These are phyloP conservation scores for Hecatera dysodea DNA, from an alignment of 2,888 invertebrate genomes.

Conservation along the genomic window DNA sequence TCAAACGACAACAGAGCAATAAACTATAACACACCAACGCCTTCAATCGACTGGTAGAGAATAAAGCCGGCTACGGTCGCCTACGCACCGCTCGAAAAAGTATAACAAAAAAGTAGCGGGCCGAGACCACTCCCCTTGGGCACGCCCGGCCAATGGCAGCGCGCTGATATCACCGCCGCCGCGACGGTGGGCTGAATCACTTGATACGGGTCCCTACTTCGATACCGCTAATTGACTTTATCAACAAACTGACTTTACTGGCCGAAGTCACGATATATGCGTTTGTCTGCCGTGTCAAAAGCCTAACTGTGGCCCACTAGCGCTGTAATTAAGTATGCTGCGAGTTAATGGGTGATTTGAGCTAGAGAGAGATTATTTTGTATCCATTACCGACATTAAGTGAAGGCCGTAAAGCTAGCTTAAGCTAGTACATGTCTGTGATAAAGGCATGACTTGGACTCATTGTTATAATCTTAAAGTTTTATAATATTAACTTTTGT, in stretches of 20 bases:
- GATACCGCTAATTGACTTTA: conserved; percentile 91
- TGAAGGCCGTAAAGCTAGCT: conserved; percentile 49
- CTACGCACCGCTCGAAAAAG: conserved; percentile 85
- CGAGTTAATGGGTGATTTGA: conserved; percentile 85
- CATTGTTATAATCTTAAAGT: background rate
- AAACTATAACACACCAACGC: conserved; percentile 90
- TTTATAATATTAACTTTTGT: too few relatives aligned
- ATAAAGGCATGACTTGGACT: conserved; percentile 10
- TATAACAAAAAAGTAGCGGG: conserved; percentile 86
- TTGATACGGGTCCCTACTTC: conserved; percentile 89
- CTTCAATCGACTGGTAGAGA: conserved; percentile 89
- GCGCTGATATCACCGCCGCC: conserved; percentile 78
- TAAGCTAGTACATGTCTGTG: conserved; percentile 31
- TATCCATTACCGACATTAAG: conserved; percentile 56
- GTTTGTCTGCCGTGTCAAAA: conserved; percentile 90
- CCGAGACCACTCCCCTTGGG: conserved; percentile 86
- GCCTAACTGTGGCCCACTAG: conserved; percentile 88
- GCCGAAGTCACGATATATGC: conserved; percentile 90
- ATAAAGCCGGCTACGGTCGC: conserved; percentile 85
- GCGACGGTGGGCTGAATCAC: conserved; percentile 87
- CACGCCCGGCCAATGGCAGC: conserved; percentile 83
- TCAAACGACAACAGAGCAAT: conserved; percentile 83
- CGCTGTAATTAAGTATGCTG: conserved; percentile 86
- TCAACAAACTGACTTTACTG: conserved; percentile 91
- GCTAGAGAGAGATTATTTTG: conserved; percentile 68